These are phyloP conservation scores for Tetragnatha montana DNA, from an alignment of 2,888 invertebrate species.

Conservation along the genomic window DNA sequence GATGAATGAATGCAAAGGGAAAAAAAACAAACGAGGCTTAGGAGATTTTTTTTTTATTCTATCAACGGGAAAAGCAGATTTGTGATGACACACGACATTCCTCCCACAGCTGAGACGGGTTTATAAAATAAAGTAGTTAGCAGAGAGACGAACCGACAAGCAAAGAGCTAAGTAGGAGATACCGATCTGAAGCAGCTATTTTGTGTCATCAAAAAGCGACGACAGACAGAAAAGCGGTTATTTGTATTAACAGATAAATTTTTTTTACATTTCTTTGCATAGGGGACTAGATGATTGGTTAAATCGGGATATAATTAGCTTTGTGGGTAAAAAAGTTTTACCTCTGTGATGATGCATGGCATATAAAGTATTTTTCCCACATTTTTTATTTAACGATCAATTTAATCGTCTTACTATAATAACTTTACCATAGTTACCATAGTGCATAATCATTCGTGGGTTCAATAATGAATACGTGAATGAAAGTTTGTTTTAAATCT, in stretches of 20 bases:
- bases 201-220: neutral
- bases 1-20: neutral
- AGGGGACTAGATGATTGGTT: too few relatives aligned
- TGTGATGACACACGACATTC: constrained; percentile 1
- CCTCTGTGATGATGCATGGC: too few relatives aligned
- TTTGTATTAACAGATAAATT: neutral
- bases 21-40: neutral
- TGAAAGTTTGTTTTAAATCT: too few relatives aligned
- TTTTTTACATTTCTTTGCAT: too few relatives aligned
- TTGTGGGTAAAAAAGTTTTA: too few relatives aligned
- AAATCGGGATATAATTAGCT: too few relatives aligned
- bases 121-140: neutral
- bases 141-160: neutral
- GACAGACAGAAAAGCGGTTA: neutral
- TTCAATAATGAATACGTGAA: too few relatives aligned
- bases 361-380: too few relatives aligned
- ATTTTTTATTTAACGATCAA: too few relatives aligned
- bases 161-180: neutral
- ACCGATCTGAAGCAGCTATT: neutral
- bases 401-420: too few relatives aligned
- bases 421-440: too few relatives aligned
- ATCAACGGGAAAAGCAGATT: neutral
- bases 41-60: neutral
- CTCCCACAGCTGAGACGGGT: neutral
- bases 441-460: too few relatives aligned